phyloP scores from a whole-genome alignment of 1,140 invertebrate genomes.

The Helicoverpa zea region DNA sequence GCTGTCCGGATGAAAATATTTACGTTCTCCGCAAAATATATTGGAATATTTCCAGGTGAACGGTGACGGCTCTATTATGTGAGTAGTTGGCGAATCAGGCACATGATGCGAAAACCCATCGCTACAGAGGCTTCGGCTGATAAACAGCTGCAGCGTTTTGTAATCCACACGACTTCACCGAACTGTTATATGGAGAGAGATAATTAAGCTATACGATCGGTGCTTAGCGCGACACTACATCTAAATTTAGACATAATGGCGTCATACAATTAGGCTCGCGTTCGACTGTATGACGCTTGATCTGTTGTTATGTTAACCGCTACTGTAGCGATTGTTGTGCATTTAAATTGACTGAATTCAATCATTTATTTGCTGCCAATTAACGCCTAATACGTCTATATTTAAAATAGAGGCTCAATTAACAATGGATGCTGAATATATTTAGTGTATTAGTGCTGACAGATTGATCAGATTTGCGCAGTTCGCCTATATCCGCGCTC shows the following conservation, averaged over 20 bases:
- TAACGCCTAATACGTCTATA: background rate
- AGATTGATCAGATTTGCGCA: no score
- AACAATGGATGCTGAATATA: background rate
- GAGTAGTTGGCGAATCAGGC: conserved; percentile 56
- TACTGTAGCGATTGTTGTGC: background rate
- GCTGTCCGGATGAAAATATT: conserved; percentile 70
- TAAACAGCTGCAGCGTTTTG: conserved; percentile 62
- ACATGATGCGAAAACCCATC: conserved; percentile 70
- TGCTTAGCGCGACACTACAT: conserved; percentile 41
- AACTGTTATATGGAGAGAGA: conserved; percentile 65
- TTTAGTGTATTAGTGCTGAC: background rate
- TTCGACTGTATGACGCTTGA: conserved; percentile 20
- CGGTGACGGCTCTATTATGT: conserved; percentile 65
- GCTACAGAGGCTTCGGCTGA: conserved; percentile 59
- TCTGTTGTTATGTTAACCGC: conserved; percentile 27
- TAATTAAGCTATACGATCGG: conserved; percentile 62
- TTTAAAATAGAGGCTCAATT: background rate
- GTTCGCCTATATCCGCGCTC: background rate
- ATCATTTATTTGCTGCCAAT: no score
- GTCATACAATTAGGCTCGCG: conserved; percentile 31
- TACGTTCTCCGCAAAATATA: conserved; percentile 70
- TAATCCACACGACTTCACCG: conserved; percentile 68
- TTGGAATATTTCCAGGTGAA: conserved; percentile 76
- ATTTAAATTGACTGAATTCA: background rate
- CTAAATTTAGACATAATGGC: conserved; percentile 45